Evolutionary conservation across 2,888 invertebrate species (phyloP), one percentile per base, ranked within the genome.

Genomic region (Acleris holmiana): DNA sequence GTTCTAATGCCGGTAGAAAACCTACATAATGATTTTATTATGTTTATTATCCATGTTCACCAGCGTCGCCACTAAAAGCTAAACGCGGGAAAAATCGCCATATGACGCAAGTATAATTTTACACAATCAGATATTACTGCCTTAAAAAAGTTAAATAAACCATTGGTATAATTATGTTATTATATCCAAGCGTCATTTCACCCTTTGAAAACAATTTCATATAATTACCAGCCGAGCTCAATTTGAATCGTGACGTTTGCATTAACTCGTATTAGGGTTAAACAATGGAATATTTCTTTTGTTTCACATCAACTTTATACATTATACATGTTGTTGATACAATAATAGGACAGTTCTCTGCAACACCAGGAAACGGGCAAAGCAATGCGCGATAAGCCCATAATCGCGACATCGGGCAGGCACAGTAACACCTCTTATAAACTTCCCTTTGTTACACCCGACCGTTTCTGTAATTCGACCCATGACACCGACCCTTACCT

Each of bases 371-470:
- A 50, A 55, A 61, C 48, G 54, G 55, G 59, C 49, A 65, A 59
- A 55, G 65, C 65, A 55, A 65, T 60, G 65, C 49, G 64, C 50
- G 68, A 76, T 78, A 77, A 78, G 75, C 77, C 69, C 68, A 68
- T 73, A 76, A 75, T 76, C 74, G 73, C 70, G 73, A 72, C 74
- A 74, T 67, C 65, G 69, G 63, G 69, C 73, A 73, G 76, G 75
- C 76, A 76, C 76, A 67, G 68, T 72, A 76, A 76, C 73, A 74
- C 74, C 78, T 76, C 76, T 80, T 78, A 76, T 70, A 68, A 68
- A 75, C 73, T 73, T 69, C 67, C 75, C 72, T 76, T 78, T 78
- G 75, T 77, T 74, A 74, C 69, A 64, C 62, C 67, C 51, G 67
- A 57, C 66, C 69, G 64, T 74, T 76, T 73, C 71, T 73, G 73